phyloP scores from a whole-genome alignment of 2,113 vertebrate genomes.

The Hydrochoerus hydrochaeris region DNA sequence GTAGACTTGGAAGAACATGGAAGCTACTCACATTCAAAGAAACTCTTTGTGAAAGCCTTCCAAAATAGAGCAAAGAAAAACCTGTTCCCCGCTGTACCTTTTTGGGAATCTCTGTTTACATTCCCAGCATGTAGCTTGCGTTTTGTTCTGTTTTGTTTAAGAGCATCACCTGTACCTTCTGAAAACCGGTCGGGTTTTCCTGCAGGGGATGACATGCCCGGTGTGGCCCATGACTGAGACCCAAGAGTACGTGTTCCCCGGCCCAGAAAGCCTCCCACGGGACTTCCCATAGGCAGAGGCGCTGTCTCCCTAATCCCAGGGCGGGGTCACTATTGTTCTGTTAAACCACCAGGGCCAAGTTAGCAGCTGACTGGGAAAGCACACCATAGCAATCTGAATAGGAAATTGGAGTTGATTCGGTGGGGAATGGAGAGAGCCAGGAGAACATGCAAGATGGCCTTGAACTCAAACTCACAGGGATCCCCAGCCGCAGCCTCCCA shows the following conservation, averaged over 20 bases:
- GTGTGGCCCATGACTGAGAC: accelerated
- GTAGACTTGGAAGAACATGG: not conserved
- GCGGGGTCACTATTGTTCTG: not conserved
- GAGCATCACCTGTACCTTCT: not conserved
- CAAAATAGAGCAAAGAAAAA: conserved; percentile 53
- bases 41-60: conserved; percentile 54
- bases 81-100: not conserved
- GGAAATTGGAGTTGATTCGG: not conserved
- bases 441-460: not conserved
- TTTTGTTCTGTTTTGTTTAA: not conserved
- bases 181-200: not conserved
- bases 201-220: not conserved
- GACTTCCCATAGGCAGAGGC: not conserved
- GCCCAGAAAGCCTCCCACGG: not conserved
- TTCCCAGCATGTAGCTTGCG: not conserved
- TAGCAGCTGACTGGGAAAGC: not conserved
- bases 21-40: not conserved
- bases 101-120: conserved; percentile 5
- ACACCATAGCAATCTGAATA: not conserved
- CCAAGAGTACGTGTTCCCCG: not conserved
- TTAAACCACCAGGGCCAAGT: not conserved
- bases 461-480: too few species aligned
- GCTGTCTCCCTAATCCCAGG: not conserved
- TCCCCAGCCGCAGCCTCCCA: not conserved
- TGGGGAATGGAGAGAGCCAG: too few species aligned